A percentile compares a stretch with the other conserved stretches of the same genome.
phyloP scores from a whole-genome alignment of 2,888 invertebrate species.

The Stenchaetothrips biformis region DNA sequence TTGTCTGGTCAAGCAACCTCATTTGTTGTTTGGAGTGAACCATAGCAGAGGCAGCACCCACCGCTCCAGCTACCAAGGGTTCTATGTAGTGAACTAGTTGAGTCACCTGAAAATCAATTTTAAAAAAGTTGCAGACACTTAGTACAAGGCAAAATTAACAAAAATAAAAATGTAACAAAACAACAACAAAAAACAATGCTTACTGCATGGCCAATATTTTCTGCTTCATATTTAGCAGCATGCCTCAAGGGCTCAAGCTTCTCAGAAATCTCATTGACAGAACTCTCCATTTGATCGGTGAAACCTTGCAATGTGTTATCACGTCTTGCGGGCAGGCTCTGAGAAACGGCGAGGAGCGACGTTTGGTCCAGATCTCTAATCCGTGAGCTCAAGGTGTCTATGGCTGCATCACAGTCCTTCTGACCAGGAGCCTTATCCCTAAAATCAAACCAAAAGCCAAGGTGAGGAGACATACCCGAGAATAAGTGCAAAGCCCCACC shows the following conservation, averaged over 20 bases:
- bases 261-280: slow-evolving; percentile 74
- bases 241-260: slow-evolving; percentile 76
- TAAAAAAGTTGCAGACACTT: slow-evolving; percentile 37
- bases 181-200: slow-evolving; percentile 42
- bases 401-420: slow-evolving; percentile 81
- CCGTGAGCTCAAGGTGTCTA: slow-evolving; percentile 69
- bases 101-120: slow-evolving; percentile 41
- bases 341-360: slow-evolving; percentile 80
- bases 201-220: slow-evolving; percentile 86
- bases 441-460: slow-evolving; percentile 32
- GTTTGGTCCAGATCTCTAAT: slow-evolving; percentile 82
- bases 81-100: slow-evolving; percentile 69
- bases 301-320: slow-evolving; percentile 70
- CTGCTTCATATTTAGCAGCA: slow-evolving; percentile 87
- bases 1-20: slow-evolving; percentile 80
- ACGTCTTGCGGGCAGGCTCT: slow-evolving; percentile 63
- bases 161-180: slow-evolving; percentile 26
- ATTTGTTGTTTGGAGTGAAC: slow-evolving; percentile 84
- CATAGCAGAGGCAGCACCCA: slow-evolving; percentile 86
- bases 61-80: slow-evolving; percentile 74
- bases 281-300: slow-evolving; percentile 72
- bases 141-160: slow-evolving; percentile 32
- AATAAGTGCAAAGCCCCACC: neutral
- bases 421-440: slow-evolving; percentile 95
- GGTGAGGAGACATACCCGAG: neutral